Base-by-base conservation (phyloP, 1,140 invertebrate species). In the Drosophila funebris region DNA sequence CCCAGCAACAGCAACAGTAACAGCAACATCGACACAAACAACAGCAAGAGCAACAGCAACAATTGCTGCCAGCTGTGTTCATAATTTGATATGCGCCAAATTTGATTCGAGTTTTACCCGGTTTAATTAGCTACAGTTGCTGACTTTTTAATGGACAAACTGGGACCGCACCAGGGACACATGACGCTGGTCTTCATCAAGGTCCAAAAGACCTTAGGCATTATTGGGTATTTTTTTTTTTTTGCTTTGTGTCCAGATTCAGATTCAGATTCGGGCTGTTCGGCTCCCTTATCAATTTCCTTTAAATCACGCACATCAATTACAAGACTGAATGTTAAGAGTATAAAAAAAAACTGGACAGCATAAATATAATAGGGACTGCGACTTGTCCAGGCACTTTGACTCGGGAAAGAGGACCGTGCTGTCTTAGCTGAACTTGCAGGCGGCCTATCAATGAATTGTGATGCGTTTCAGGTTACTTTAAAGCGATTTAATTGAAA, bases 11-110 rank as follows among this genome's bases (percentile, higher is more conserved):
- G 46, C 64, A 67, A 11, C 67, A 67, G 4, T 13, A 56, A 37
- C 63, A 53, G 14, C 53, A 68, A 2, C 57, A 53, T 1, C 56
- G 62, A 6, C 20, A 16, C 6, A 31, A 20, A n/a, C 37, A 68
- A 14, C 56, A 57, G 54, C 80, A 80, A 87, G 13, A 16, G 6
- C 43, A 14, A 13, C 37, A 68, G 18, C 56, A 57, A 63, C 80
- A 80, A 87, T 85, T 85, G 82, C 78, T 87, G 82, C 81, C 81
- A 85, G 82, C 82, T 85, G 81, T 73, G 83, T 75, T 82, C 82
- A 85, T 85, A 85, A 85, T 87, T 85, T 85, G 78, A 85, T 85
- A 87, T 85, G 66, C 78, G 78, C 78, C 66, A 78, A 85, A 85
- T 85, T 85, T 85, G 78, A 88, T 87, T 85, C 83, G 67, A 85